phyloP scores from a whole-genome alignment of 2,888 invertebrate species.

The Trachelus troglodyta region DNA sequence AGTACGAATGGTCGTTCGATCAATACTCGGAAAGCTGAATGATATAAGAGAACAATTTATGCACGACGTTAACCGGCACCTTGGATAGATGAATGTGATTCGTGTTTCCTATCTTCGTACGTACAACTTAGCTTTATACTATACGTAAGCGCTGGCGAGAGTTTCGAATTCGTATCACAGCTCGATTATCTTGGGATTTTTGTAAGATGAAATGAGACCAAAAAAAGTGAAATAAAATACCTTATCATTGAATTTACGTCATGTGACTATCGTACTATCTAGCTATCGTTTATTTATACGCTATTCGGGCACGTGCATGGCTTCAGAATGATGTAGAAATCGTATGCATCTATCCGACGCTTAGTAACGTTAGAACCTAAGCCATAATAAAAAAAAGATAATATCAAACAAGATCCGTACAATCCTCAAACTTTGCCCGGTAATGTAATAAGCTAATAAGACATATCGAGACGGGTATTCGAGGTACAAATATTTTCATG shows the following conservation, averaged over 20 bases:
- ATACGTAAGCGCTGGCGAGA: neutral
- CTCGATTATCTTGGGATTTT: neutral
- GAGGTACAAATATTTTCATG: neutral
- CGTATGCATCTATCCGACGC: neutral
- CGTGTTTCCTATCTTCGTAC: neutral
- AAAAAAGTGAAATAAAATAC: neutral
- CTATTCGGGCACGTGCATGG: neutral
- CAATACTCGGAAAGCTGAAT: neutral
- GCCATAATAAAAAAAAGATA: no score
- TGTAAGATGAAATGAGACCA: neutral
- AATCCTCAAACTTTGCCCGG: no score
- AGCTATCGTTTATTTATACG: neutral
- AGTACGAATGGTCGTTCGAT: neutral
- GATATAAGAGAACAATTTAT: neutral
- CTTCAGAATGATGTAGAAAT: neutral
- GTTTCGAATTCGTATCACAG: neutral
- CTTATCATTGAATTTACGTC: neutral
- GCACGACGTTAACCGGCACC: neutral
- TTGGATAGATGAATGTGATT: neutral
- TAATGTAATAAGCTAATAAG: neutral
- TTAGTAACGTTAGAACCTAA: neutral
- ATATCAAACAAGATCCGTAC: no score
- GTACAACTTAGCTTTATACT: neutral
- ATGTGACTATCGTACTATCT: neutral
- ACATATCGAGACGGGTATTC: neutral